These are phyloP conservation scores for Cathartes aura DNA, from an alignment of 2,113 vertebrate species.

Conservation along the genomic window DNA sequence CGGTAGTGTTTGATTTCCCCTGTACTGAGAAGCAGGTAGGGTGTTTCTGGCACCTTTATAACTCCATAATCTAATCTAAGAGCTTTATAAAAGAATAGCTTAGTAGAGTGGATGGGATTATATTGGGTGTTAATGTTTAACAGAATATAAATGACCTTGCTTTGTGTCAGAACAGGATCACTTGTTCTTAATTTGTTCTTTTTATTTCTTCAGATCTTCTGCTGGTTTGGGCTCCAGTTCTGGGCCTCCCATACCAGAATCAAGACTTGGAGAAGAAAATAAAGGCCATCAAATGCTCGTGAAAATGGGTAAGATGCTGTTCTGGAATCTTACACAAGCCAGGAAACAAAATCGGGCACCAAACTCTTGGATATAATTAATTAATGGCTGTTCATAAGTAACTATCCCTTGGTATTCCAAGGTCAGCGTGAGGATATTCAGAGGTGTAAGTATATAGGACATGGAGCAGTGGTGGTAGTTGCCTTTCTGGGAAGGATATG, in stretches of 20 bases:
- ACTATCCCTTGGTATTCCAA: background rate
- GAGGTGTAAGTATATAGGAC: fast-evolving
- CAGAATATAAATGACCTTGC: background rate
- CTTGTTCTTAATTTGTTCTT: background rate
- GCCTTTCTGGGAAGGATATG: background rate
- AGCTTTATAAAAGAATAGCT: background rate
- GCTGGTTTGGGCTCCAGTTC: slow-evolving; percentile 84
- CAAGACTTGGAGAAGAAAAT: slow-evolving; percentile 94
- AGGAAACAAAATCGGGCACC: background rate
- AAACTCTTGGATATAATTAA: background rate
- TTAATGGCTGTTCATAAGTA: background rate
- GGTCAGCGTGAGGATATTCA: background rate
- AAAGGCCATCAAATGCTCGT: slow-evolving; percentile 92
- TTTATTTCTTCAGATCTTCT: slow-evolving; percentile 78
- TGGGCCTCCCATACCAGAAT: slow-evolving; percentile 79
- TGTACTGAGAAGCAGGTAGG: background rate
- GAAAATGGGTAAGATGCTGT: slow-evolving; percentile 83
- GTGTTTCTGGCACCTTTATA: background rate
- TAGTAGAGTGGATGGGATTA: background rate
- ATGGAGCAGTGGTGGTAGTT: background rate
- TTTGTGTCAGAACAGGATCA: background rate
- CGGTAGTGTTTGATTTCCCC: background rate
- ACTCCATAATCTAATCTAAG: too few species aligned
- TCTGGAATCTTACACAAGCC: background rate
- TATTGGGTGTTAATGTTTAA: background rate